Conservation (phyloP, 2,113 vertebrate species). For the Machaerirhynchus nigripectus region DNA sequence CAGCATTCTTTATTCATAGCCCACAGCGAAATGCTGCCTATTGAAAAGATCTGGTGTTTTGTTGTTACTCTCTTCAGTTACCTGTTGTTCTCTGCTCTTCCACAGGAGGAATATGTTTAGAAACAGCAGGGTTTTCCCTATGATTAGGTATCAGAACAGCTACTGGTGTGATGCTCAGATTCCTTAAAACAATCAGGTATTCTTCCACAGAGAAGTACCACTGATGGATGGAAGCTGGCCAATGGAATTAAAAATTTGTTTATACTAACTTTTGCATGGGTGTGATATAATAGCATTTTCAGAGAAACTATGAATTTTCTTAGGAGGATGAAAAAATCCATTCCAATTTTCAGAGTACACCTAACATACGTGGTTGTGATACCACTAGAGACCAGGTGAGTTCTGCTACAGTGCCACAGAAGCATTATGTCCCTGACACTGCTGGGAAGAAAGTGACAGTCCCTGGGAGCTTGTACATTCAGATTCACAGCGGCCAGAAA, state of each 20-base stretch:
- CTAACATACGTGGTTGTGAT: neutral
- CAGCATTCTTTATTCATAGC: neutral
- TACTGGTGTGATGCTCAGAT: neutral
- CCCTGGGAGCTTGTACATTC: neutral
- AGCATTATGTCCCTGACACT: neutral
- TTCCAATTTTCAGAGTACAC: neutral
- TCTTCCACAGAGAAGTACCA: neutral
- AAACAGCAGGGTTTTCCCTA: neutral
- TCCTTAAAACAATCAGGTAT: neutral
- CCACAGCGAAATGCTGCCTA: neutral
- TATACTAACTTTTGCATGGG: neutral
- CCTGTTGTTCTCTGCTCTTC: neutral
- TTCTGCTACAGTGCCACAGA: neutral
- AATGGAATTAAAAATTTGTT: neutral
- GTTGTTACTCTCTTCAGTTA: neutral
- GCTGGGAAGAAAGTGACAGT: neutral
- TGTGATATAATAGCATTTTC: neutral
- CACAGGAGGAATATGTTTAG: neutral
- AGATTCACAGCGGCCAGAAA: neutral
- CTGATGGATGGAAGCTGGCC: neutral
- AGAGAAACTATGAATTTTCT: neutral
- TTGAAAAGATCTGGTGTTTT: neutral
- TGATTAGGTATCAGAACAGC: neutral
- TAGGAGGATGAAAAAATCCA: neutral
- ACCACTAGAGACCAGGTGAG: neutral